Evolutionary conservation across 2,113 vertebrate species (phyloP).

Genomic region (Phaethon lepturus): DNA sequence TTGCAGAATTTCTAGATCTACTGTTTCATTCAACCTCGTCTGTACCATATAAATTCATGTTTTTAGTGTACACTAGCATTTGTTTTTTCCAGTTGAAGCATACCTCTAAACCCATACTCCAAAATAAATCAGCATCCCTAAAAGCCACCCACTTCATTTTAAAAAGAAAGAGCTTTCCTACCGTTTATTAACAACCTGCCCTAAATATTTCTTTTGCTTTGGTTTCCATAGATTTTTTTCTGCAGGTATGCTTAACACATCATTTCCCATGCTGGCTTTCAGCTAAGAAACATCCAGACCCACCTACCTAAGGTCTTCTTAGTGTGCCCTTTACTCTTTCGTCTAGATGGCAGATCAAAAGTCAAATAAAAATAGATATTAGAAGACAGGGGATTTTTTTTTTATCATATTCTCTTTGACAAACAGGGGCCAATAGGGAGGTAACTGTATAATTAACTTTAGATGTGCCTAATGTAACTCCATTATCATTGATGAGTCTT

Average conservation of each 20-base stretch:
- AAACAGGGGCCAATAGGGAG: slow-evolving; percentile 17
- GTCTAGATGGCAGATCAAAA: background rate
- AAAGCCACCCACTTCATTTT: background rate
- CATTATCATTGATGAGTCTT: slow-evolving; percentile 63
- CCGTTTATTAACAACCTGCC: background rate
- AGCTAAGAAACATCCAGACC: background rate
- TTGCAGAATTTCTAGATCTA: background rate
- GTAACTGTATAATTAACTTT: slow-evolving; percentile 57
- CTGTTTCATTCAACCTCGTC: background rate
- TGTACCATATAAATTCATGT: background rate
- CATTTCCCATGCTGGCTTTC: background rate
- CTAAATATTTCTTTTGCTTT: slow-evolving; percentile 8
- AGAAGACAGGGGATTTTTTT: background rate
- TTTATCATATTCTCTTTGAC: slow-evolving; percentile 23
- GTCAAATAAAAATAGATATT: slow-evolving; percentile 14
- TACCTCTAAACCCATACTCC: background rate
- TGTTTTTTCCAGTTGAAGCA: background rate
- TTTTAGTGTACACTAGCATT: background rate
- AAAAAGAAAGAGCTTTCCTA: background rate
- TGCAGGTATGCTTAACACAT: background rate
- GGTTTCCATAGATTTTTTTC: background rate
- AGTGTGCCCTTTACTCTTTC: background rate
- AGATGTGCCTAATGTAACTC: slow-evolving; percentile 65
- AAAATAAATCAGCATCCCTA: background rate
- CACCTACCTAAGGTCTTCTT: background rate